Percentiles rank a stretch among this genome's conserved stretches.
Conservation (phyloP, 2,888 invertebrate genomes). For the Aporophyla lueneburgensis region DNA sequence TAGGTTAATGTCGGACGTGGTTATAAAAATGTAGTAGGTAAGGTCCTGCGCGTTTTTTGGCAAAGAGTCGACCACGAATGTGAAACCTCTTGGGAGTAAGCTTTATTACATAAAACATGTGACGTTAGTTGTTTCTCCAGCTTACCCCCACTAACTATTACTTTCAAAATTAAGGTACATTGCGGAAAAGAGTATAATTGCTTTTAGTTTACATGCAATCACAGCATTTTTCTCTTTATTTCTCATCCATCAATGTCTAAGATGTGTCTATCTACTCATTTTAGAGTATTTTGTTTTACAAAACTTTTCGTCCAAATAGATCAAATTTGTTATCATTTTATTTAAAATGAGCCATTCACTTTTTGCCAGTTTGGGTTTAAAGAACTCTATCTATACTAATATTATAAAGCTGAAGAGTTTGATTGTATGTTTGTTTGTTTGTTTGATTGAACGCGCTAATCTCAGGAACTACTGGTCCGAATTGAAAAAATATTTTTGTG, state of each 20-base stretch:
- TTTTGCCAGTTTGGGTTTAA: no score
- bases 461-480: no score
- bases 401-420: no score
- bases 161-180: background rate
- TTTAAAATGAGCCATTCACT: no score
- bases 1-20: background rate
- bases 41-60: background rate
- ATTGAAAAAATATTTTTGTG: no score
- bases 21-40: background rate
- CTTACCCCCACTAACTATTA: background rate
- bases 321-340: no score
- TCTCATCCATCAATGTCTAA: background rate
- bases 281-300: no score
- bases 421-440: no score
- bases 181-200: background rate
- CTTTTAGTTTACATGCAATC: background rate
- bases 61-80: background rate
- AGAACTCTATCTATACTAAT: no score
- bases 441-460: no score
- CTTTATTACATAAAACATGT: background rate
- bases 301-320: no score
- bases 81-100: background rate
- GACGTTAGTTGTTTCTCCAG: background rate
- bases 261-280: no score
- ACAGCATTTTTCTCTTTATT: background rate